Evolutionary conservation across 2,797 vertebrate genomes (phyloP).

Genomic region (Meriones psammophilus): DNA sequence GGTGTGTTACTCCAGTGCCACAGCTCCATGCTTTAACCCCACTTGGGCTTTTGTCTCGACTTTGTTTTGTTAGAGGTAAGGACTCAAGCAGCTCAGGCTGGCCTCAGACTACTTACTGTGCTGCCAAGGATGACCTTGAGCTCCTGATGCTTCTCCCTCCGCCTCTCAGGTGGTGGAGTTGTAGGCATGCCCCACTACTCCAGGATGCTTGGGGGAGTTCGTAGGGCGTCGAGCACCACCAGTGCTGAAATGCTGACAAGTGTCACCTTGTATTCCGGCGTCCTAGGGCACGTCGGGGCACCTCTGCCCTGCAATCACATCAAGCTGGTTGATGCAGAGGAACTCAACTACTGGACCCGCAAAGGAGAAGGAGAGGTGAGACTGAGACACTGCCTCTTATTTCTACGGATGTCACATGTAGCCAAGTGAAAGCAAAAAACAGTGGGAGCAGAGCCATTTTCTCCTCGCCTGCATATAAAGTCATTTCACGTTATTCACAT

Average conservation of each 20-base stretch:
- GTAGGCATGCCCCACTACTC: neutral
- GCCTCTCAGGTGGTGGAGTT: neutral
- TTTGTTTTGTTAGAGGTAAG: neutral
- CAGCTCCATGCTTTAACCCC: neutral
- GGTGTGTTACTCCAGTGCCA: neutral
- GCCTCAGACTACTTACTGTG: neutral
- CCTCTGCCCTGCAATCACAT: conserved; percentile 98
- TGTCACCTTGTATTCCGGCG: conserved; percentile 78
- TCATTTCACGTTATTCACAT: conserved; percentile 19
- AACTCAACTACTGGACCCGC: conserved; percentile 97
- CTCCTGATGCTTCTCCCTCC: neutral
- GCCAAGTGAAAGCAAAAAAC: conserved; percentile 17
- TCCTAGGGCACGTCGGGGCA: conserved; percentile 97
- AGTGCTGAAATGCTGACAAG: conserved; percentile 54
- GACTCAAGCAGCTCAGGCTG: neutral
- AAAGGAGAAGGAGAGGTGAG: conserved; percentile 98
- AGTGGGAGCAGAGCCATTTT: neutral
- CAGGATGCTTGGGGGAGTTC: neutral
- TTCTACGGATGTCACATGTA: neutral
- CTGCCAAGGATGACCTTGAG: neutral
- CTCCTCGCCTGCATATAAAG: neutral
- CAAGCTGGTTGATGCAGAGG: conserved; percentile 96
- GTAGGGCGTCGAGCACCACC: neutral
- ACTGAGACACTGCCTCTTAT: neutral
- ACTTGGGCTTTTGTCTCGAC: neutral